A percentile compares a stretch with the other conserved stretches of the same genome.
These are phyloP conservation scores for Epinephelus awoara DNA, from an alignment of 2,797 vertebrate species.

Conservation along the genomic window DNA sequence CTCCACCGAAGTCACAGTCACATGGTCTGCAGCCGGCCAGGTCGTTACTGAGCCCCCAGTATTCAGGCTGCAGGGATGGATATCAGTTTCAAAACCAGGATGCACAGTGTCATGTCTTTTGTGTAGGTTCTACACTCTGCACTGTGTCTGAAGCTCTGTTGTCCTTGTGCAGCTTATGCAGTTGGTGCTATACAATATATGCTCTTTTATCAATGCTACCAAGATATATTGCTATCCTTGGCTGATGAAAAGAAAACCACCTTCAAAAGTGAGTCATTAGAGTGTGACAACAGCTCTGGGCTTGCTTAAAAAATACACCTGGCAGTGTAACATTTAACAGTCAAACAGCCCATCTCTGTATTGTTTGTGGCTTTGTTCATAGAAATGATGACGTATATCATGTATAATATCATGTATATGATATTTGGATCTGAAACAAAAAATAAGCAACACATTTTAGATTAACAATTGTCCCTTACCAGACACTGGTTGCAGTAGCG, in stretches of 20 bases:
- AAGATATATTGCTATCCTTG: not conserved
- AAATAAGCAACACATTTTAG: not conserved
- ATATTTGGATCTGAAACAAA: too few species aligned
- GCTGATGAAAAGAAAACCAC: not conserved
- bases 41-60: slow-evolving; percentile 92
- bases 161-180: not conserved
- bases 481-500: slow-evolving; percentile 90
- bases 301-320: too few species aligned
- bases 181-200: not conserved
- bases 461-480: slow-evolving; percentile 79
- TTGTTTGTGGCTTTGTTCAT: too few species aligned
- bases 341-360: too few species aligned
- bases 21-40: slow-evolving; percentile 89
- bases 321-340: too few species aligned
- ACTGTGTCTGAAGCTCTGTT: not conserved
- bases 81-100: slow-evolving; percentile 15
- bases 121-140: not conserved
- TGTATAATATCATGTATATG: too few species aligned
- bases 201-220: not conserved
- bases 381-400: too few species aligned
- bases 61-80: slow-evolving; percentile 84
- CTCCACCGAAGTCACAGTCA: slow-evolving; percentile 92
- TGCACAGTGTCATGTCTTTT: not conserved
- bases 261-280: not conserved
- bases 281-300: not conserved